Evolutionary conservation across 2,113 vertebrate species (phyloP).

Genomic region (Eudyptes chrysolophus): DNA sequence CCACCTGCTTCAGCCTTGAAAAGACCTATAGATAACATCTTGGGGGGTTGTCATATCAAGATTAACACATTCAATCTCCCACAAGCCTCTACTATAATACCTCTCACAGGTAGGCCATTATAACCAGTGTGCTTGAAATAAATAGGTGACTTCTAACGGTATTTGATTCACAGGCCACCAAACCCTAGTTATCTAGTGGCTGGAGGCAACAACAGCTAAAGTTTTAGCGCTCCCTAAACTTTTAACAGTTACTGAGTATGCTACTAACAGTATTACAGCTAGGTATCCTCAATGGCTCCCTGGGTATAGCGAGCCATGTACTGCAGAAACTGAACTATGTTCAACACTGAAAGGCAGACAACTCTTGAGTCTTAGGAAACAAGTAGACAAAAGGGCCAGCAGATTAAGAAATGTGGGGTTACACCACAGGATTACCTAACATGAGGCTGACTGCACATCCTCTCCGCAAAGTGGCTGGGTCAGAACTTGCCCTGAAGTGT

Average conservation of each 20-base stretch:
- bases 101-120: too few relatives aligned
- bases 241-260: not conserved
- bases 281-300: not conserved
- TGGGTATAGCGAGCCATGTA: not conserved
- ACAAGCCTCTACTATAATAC: not conserved
- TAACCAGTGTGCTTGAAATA: not conserved
- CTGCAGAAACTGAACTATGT: not conserved
- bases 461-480: not conserved
- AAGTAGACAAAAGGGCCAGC: not conserved
- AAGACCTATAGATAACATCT: not conserved
- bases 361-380: not conserved
- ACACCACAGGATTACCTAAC: not conserved
- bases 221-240: not conserved
- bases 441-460: not conserved
- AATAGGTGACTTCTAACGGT: not conserved
- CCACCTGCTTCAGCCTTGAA: not conserved
- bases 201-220: not conserved
- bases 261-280: not conserved
- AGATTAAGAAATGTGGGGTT: not conserved
- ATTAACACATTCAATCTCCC: not conserved
- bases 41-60: not conserved
- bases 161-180: not conserved
- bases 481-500: not conserved
- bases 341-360: not conserved
- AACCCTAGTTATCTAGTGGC: not conserved